Percentiles rank a stretch among this genome's conserved stretches.
Conservation (phyloP, 2,113 vertebrate genomes). For the Hiodon tergisus region DNA sequence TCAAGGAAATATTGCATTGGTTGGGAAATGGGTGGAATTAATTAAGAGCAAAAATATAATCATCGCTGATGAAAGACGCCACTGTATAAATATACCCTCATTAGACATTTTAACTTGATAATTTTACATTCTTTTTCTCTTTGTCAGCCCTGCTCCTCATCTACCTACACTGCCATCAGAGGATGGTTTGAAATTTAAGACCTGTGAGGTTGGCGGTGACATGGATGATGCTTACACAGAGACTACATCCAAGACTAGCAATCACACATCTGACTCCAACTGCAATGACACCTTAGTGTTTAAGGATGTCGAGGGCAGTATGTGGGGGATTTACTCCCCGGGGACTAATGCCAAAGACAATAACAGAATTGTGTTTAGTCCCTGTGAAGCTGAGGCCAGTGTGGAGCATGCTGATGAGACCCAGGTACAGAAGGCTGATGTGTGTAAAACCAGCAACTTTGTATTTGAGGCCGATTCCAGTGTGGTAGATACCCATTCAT, state of each 20-base stretch:
- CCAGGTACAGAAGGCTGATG: slow-evolving; percentile 1
- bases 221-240: background rate
- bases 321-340: background rate
- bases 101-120: background rate
- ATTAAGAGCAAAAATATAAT: no score
- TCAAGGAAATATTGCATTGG: background rate
- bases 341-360: background rate
- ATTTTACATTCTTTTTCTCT: background rate
- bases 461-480: no score
- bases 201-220: background rate
- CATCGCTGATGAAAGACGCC: background rate
- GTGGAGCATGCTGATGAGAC: background rate
- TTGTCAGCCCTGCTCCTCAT: slow-evolving; percentile 54
- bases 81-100: background rate
- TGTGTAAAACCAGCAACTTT: background rate
- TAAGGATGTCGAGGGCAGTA: background rate
- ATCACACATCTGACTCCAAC: background rate
- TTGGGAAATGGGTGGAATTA: background rate
- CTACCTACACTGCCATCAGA: slow-evolving; percentile 36
- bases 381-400: background rate
- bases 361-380: background rate
- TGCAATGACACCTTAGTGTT: background rate
- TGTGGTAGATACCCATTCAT: background rate
- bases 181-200: background rate
- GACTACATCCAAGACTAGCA: background rate